These are phyloP conservation scores for Mixornis gularis DNA, from an alignment of 2,113 vertebrate species.

Conservation along the genomic window DNA sequence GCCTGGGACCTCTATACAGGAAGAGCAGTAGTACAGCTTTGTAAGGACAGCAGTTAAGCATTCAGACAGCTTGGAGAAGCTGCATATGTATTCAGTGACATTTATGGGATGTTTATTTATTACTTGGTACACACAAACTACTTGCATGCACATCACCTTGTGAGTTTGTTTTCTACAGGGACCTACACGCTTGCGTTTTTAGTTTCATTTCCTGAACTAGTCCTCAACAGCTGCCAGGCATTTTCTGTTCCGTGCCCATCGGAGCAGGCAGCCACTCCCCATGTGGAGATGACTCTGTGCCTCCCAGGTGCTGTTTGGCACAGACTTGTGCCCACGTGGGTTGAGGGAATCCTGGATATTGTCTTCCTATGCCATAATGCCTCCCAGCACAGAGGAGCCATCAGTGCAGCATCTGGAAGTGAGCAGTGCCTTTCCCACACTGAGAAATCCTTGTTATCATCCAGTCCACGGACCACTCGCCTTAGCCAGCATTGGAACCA, in stretches of 20 bases:
- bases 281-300: accelerated
- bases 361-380: accelerated
- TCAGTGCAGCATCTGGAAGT: not conserved
- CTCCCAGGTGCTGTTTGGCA: not conserved
- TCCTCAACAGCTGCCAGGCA: not conserved
- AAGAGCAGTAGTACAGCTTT: not conserved
- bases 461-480: accelerated
- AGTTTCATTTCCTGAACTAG: not conserved
- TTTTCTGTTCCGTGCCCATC: not conserved
- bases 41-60: not conserved
- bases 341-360: not conserved
- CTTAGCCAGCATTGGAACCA: not conserved
- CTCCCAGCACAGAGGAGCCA: not conserved
- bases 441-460: not conserved
- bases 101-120: not conserved
- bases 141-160: not conserved
- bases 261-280: not conserved
- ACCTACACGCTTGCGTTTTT: accelerated
- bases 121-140: not conserved
- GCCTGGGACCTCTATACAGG: not conserved
- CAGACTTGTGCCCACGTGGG: not conserved
- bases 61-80: not conserved
- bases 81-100: not conserved
- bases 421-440: not conserved
- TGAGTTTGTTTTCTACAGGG: not conserved